phyloP scores from a whole-genome alignment of 2,888 invertebrate species.

The Hylaea fasciaria region DNA sequence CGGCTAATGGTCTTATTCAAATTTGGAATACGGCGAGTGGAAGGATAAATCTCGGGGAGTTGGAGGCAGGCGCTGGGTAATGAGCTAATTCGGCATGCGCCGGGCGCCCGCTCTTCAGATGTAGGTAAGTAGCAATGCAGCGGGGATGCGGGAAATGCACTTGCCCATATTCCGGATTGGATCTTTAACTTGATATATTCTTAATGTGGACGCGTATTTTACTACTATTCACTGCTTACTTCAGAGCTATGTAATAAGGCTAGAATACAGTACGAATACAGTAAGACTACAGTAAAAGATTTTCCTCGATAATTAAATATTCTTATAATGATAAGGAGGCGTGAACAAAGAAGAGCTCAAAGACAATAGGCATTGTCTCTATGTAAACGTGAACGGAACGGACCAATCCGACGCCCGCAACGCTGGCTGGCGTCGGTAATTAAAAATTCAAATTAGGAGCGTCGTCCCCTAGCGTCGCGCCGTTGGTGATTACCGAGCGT shows the following conservation, averaged over 20 bases:
- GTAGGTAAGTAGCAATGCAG: conserved; percentile 50
- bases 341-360: conserved; percentile 46
- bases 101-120: conserved; percentile 46
- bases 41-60: conserved; percentile 61
- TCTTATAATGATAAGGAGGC: conserved; percentile 24
- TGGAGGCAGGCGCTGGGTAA: conserved; percentile 60
- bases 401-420: conserved; percentile 68
- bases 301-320: neutral
- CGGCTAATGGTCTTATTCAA: conserved; percentile 67
- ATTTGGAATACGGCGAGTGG: conserved; percentile 63
- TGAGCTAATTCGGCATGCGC: conserved; percentile 74
- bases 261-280: too few species aligned
- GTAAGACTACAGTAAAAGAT: too few species aligned
- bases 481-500: conserved; percentile 79
- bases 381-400: conserved; percentile 61
- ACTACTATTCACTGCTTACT: neutral
- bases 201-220: conserved; percentile 2
- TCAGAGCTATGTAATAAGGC: too few species aligned
- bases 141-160: conserved; percentile 57
- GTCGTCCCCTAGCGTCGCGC: conserved; percentile 72
- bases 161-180: conserved; percentile 38
- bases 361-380: conserved; percentile 73
- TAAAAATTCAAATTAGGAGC: conserved; percentile 83
- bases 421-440: conserved; percentile 59
- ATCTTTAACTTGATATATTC: conserved; percentile 11